Conservation (phyloP, 2,113 vertebrate genomes). For the Alethe castanea region DNA sequence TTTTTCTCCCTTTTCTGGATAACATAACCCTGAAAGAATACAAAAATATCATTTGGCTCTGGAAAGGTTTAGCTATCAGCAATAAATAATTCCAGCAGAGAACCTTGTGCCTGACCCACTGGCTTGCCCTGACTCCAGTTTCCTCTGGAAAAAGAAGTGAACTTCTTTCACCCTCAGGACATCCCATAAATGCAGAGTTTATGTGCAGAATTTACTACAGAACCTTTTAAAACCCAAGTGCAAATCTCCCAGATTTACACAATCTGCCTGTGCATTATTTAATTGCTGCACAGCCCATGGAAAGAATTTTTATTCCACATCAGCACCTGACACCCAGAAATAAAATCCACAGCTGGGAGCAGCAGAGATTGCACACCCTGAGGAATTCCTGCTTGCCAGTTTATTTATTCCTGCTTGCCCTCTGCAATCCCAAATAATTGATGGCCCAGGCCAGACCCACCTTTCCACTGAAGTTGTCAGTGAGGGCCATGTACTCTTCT, state of each 20-base stretch:
- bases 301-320: neutral
- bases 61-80: neutral
- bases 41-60: neutral
- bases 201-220: neutral
- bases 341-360: neutral
- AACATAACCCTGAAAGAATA: conserved; percentile 83
- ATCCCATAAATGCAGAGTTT: neutral
- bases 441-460: conserved; percentile 35
- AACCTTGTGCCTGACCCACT: neutral
- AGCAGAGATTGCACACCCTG: neutral
- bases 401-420: neutral
- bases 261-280: neutral
- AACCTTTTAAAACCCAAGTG: neutral
- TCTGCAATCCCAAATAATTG: neutral
- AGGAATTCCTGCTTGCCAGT: neutral
- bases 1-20: conserved; percentile 95
- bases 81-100: neutral
- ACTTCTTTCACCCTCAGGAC: neutral
- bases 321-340: neutral
- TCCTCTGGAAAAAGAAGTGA: neutral
- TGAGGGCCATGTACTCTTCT: conserved; percentile 85
- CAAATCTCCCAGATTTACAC: neutral
- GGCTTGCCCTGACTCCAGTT: neutral
- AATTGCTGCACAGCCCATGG: neutral
- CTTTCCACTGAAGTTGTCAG: conserved; percentile 83